These are phyloP conservation scores for Meandrina meandrites DNA, from an alignment of 92 coral and sea anemone species.

Conservation along the genomic window DNA sequence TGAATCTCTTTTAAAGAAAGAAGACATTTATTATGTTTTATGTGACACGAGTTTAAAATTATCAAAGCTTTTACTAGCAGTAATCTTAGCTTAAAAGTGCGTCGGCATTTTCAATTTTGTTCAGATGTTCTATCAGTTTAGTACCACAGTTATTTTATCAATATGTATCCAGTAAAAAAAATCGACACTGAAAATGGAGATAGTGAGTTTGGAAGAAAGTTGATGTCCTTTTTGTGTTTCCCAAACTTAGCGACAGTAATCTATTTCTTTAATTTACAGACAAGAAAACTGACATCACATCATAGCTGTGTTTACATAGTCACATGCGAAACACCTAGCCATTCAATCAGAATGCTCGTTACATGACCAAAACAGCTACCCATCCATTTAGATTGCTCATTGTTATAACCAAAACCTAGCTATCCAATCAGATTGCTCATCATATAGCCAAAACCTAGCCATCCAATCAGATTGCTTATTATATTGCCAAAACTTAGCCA, in stretches of 20 bases:
- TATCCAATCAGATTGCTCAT: too few relatives aligned
- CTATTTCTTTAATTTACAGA: not conserved
- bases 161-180: not conserved
- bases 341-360: not conserved
- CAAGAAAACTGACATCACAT: not conserved
- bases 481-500: too few relatives aligned
- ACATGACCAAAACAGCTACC: not conserved
- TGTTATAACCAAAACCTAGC: too few relatives aligned
- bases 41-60: not conserved
- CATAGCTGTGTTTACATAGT: not conserved
- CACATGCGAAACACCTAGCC: not conserved
- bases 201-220: not conserved
- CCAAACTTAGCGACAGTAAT: not conserved
- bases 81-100: not conserved
- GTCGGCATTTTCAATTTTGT: too few relatives aligned
- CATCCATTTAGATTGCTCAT: constrained; percentile 5
- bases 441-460: too few relatives aligned
- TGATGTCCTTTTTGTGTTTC: not conserved
- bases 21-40: not conserved
- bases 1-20: too few relatives aligned
- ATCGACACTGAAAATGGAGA: not conserved
- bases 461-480: too few relatives aligned
- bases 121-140: too few relatives aligned
- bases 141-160: not conserved
- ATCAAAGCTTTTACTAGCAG: not conserved